These are phyloP conservation scores for Gambusia affinis DNA, from an alignment of 2,113 vertebrate species.

Conservation along the genomic window DNA sequence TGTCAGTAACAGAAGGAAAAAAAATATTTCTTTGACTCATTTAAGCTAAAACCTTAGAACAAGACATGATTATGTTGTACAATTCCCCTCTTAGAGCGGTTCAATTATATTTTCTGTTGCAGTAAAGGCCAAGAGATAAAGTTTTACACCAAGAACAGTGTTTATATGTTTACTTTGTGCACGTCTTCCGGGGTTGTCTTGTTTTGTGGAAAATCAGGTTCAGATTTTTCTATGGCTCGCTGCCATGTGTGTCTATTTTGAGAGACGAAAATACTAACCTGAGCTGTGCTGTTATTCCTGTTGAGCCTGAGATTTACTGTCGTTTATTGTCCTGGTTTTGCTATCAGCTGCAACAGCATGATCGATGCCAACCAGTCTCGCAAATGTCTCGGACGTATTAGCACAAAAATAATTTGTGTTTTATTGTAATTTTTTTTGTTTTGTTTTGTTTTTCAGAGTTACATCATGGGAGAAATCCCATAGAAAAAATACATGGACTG, in stretches of 20 bases:
- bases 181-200: background rate
- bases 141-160: background rate
- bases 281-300: background rate
- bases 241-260: background rate
- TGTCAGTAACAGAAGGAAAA: too few species aligned
- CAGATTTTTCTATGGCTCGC: slow-evolving; percentile 18
- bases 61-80: background rate
- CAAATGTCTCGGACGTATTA: too few species aligned
- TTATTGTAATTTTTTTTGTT: too few species aligned
- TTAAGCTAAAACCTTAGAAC: too few species aligned
- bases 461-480: too few species aligned
- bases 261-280: background rate
- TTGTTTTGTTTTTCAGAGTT: too few species aligned
- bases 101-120: background rate
- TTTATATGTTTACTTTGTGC: background rate
- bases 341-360: background rate
- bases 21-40: too few species aligned
- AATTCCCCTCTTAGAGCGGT: background rate
- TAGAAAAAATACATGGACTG: background rate
- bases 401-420: too few species aligned
- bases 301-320: background rate
- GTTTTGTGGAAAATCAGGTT: slow-evolving; percentile 45
- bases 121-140: background rate
- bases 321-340: background rate
- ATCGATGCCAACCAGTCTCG: background rate